Conservation (phyloP, 2,797 vertebrate species). For the Onychomys torridus region DNA sequence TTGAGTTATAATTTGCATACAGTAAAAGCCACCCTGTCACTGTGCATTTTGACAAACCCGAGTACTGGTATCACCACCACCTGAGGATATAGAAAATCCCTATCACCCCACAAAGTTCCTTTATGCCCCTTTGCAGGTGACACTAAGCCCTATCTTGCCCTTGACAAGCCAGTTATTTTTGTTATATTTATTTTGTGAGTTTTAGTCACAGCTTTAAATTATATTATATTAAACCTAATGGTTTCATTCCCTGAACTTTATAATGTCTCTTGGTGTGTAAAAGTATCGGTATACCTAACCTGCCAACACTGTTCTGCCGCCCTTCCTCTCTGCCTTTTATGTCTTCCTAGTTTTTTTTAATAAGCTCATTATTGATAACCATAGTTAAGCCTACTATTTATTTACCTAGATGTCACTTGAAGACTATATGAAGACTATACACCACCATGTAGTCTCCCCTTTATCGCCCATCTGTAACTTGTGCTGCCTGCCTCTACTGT, state of each 20-base stretch:
- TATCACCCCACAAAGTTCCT: not conserved
- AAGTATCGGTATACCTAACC: not conserved
- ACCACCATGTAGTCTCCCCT: not conserved
- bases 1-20: not conserved
- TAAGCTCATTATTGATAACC: not conserved
- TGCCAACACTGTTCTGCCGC: not conserved
- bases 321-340: not conserved
- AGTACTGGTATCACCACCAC: not conserved
- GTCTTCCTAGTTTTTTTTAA: not conserved
- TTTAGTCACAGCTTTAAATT: slow-evolving; percentile 17
- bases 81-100: not conserved
- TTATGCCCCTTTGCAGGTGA: not conserved
- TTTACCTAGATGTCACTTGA: not conserved
- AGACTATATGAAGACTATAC: not conserved
- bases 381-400: not conserved
- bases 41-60: not conserved
- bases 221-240: not conserved
- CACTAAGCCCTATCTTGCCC: not conserved
- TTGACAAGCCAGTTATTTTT: not conserved
- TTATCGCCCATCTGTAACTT: not conserved
- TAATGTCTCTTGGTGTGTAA: not conserved
- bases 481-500: not conserved
- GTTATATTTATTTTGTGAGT: not conserved
- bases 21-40: not conserved
- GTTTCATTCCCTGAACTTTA: not conserved